phyloP scores from a whole-genome alignment of 1,140 invertebrate species.

The Aplysia californica region DNA sequence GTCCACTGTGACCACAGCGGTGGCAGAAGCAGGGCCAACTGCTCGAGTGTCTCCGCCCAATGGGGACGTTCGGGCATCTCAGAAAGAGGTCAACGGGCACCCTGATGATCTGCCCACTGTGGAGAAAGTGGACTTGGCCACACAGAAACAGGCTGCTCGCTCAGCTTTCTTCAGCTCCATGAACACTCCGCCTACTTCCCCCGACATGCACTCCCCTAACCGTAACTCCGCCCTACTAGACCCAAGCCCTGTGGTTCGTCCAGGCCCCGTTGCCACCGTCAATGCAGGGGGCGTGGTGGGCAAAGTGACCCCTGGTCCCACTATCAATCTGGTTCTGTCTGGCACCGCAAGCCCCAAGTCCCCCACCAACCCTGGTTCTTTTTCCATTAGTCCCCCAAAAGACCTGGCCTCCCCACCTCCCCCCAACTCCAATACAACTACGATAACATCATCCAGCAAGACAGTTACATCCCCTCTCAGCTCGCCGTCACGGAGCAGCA shows the following conservation, averaged over 20 bases:
- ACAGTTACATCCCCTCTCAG: not conserved
- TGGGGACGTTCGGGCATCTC: no score
- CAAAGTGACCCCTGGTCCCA: not conserved
- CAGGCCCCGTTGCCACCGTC: conserved; percentile 7
- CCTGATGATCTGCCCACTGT: not conserved
- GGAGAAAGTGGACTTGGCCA: not conserved
- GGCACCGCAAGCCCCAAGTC: conserved; percentile 23
- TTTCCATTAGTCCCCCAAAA: conserved; percentile 2
- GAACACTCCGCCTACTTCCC: conserved; percentile 24
- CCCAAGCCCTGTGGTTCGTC: conserved; percentile 16
- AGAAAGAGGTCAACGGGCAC: not conserved
- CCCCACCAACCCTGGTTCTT: conserved; percentile 17
- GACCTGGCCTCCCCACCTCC: not conserved
- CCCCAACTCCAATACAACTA: no score
- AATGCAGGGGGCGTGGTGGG: not conserved
- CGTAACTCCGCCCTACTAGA: conserved; percentile 24
- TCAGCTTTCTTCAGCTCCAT: conserved; percentile 37
- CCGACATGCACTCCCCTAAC: not conserved
- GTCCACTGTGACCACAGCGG: no score
- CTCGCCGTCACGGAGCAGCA: conserved; percentile 22
- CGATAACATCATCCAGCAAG: no score
- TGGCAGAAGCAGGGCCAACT: no score
- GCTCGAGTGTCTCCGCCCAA: no score
- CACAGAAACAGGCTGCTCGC: conserved; percentile 35
- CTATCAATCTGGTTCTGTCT: conserved; percentile 19